phyloP scores from a whole-genome alignment of 2,797 vertebrate genomes.

The Vespertilio murinus region DNA sequence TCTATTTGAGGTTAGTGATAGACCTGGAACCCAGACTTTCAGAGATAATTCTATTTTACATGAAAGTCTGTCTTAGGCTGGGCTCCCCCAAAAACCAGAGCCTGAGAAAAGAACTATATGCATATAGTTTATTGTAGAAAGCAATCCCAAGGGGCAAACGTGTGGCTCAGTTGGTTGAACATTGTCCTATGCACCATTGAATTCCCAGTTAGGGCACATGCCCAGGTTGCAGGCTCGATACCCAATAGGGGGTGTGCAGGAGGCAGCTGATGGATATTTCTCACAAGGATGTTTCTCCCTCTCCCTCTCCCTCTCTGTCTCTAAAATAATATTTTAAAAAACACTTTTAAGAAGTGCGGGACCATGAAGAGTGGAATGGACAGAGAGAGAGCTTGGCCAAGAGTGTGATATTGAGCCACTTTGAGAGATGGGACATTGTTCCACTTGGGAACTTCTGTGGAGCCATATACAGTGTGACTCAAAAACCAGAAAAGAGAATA shows the following conservation, averaged over 20 bases:
- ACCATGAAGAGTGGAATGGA: background rate
- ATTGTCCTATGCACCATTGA: no score
- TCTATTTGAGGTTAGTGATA: constrained; percentile 13
- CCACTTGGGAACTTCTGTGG: background rate
- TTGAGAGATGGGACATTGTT: background rate
- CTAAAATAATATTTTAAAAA: no score
- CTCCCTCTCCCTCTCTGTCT: no score
- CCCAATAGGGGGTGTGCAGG: no score
- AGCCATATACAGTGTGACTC: background rate
- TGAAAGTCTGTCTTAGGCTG: background rate
- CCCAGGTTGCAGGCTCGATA: no score
- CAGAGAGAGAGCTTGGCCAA: background rate
- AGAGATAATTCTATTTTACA: constrained; percentile 11
- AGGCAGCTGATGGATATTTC: no score
- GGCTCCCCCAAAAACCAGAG: background rate
- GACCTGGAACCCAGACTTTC: background rate
- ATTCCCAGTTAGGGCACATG: no score
- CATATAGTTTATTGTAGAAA: background rate
- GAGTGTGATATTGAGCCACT: background rate
- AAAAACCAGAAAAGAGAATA: background rate
- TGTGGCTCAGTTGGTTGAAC: no score
- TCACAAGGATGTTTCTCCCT: no score
- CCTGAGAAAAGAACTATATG: background rate
- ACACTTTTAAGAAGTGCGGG: background rate
- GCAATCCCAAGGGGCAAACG: background rate